Base-by-base conservation (phyloP, 2,113 vertebrate genomes). In the Pitta sordida region DNA sequence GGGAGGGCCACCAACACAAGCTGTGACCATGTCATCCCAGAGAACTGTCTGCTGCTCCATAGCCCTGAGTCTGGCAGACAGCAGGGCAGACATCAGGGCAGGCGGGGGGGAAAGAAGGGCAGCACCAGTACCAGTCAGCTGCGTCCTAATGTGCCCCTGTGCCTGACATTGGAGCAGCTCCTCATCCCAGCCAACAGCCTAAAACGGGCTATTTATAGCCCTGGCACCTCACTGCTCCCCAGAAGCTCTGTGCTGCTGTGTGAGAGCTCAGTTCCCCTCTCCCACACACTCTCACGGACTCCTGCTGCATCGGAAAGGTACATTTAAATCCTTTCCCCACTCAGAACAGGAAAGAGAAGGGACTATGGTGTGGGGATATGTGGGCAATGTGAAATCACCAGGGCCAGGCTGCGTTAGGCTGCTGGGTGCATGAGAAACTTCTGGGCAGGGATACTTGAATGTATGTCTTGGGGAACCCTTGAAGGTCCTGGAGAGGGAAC, bases 101-200 rank as follows among this genome's bases (percentile, higher is more conserved):
- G 60, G 15, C 8, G 3, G 32, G 10, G 46, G 27, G 9, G n/a
- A n/a, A 43, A 39, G 82, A 29, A 77, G 41, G 48, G 43, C 2
- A 1, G 49, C 32, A 15, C 23, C 0, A 1, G 18, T 59, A 68
- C 75, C 73, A 12, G 20, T 11, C 1, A 0, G 15, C 79, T 27
- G 10, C 0, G 64, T 89, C 94, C 91, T 41, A 52, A 59, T 22
- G 49, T 94, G 83, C 67, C 90, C 84, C 80, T 43, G 23, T 13
- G 74, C 46, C 14, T 95, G 94, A 93, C 65, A 90, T 77, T 53
- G 46, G 63, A 91, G 64, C 89, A 86, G 81, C 46, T 70, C 83
- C 63, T 55, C 4, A 0, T 19, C 26, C 64, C 64, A 62, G 85
- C 60, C 23, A 56, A 93, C 77, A 93, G 89, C 49, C 81, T 77